phyloP scores from a whole-genome alignment of 2,888 invertebrate species.

The Cerceris ruficornis region DNA sequence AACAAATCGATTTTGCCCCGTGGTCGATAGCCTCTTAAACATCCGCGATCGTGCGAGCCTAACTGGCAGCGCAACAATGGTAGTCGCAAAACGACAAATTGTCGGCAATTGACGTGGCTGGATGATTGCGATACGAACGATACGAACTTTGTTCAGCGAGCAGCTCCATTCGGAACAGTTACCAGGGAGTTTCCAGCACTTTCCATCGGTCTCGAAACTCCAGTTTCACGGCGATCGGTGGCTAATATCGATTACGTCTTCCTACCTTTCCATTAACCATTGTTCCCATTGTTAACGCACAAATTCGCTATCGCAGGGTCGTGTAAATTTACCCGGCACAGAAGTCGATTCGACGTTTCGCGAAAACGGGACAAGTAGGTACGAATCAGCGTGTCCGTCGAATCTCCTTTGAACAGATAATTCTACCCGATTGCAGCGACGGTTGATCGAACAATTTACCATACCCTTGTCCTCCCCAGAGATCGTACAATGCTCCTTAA shows the following conservation, averaged over 20 bases:
- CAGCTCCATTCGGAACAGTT: constrained; percentile 21
- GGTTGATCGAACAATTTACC: too few relatives aligned
- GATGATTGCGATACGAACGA: constrained; percentile 68
- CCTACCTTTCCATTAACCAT: background rate
- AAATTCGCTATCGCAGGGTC: background rate
- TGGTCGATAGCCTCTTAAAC: constrained; percentile 27
- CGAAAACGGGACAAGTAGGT: background rate
- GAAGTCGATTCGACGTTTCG: too few relatives aligned
- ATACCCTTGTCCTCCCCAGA: too few relatives aligned
- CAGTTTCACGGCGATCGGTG: constrained; percentile 13
- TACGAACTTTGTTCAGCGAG: constrained; percentile 64
- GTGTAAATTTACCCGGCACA: background rate
- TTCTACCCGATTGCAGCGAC: too few relatives aligned
- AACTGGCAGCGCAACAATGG: constrained; percentile 30
- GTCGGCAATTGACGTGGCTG: constrained; percentile 64
- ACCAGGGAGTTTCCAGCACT: constrained; percentile 38
- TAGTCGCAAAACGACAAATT: constrained; percentile 65
- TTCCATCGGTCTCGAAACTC: constrained; percentile 41
- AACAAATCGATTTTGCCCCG: constrained; percentile 48
- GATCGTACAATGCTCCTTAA: too few relatives aligned
- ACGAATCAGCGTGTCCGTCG: background rate
- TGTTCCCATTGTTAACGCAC: background rate
- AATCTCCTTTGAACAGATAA: too few relatives aligned
- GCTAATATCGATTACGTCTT: constrained; percentile 12
- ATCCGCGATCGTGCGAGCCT: constrained; percentile 3